Percentiles rank a stretch among this genome's conserved stretches.
These are phyloP conservation scores for Agelas oroides DNA, from an alignment of 37 sponge, comb jelly and placozoan species.

Conservation along the genomic window DNA sequence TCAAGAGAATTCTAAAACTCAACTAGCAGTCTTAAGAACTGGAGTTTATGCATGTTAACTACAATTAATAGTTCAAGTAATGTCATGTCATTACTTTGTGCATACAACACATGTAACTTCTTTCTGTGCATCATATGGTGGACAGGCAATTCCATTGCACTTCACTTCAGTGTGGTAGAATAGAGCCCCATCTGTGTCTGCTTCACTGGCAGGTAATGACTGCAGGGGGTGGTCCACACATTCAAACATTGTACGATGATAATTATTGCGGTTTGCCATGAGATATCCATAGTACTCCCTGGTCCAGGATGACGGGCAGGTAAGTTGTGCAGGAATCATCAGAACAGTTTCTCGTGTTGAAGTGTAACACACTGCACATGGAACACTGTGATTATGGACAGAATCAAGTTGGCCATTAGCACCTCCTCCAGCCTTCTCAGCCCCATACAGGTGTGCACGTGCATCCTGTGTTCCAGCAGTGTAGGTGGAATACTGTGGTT, in stretches of 20 bases:
- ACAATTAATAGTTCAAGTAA: no score
- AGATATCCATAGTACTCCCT: conserved; percentile 59
- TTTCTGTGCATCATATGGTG: no score
- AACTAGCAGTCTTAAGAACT: no score
- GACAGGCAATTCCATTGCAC: not conserved
- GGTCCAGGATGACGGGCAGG: conserved; percentile 51
- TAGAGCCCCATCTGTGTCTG: conserved; percentile 28
- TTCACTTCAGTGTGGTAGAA: conserved; percentile 52
- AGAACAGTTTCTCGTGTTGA: not conserved
- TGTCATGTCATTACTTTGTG: conserved; percentile 50
- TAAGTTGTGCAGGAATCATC: conserved; percentile 44
- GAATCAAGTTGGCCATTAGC: not conserved
- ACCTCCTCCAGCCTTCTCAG: no score
- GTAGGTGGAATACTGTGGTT: conserved; percentile 41
- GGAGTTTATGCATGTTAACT: no score
- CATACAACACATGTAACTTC: conserved; percentile 66
- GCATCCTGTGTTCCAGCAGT: conserved; percentile 10
- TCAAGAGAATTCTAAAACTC: no score
- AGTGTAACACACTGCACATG: conserved; percentile 59
- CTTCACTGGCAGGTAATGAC: conserved; percentile 20
- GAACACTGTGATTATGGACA: conserved; percentile 24
- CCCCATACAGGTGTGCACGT: no score
- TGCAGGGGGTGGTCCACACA: conserved; percentile 50
- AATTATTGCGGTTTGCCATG: conserved; percentile 21
- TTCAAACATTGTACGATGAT: conserved; percentile 18